Evolutionary conservation across 2,113 vertebrate genomes (phyloP), one percentile per base, ranked within the genome.

Genomic region (Corythaeola cristata): DNA sequence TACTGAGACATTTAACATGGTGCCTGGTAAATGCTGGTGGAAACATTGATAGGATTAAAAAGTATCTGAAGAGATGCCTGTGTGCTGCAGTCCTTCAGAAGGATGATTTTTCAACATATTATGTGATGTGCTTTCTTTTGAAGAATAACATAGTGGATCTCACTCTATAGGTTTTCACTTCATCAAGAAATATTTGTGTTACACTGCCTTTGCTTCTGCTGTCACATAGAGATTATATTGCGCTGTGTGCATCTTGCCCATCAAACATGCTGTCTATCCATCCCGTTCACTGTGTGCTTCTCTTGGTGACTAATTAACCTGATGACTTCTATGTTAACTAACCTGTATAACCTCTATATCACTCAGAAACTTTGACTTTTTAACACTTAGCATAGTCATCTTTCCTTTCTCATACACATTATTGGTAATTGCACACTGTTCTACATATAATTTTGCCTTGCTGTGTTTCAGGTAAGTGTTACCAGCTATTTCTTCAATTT

Each of bases 101-200:
- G 8, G 8, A 41, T 30, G 10, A 52, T 44, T 77, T 58, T 75
- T 16, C 12, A 75, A 28, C 11, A 4, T 63, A 59, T 68, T 50
- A 67, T 9, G 16, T 2, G 2, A 2, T 0, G 0, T 33, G 19
- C n/a, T 73, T 90, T 68, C 21, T 49, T 77, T 85, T 63, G 11
- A 20, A 45, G 21, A 8, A 6, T 58, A 47, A 73, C 13, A 35
- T 8, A 62, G 18, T 73, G 17, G 47, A 64, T 69, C 32, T 69
- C 28, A 30, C 11, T 69, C 16, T 45, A 5, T 3, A 77, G 10
- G 5, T 77, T 74, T 85, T 85, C 50, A 10, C 19, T 50, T 45
- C 21, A 22, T 60, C 9, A 50, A 22, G 32, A 59, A 60, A 35
- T 0, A 7, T 5, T 41, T 53, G 21, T 41, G 19, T 56, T 60